Conservation (phyloP, 2,113 vertebrate genomes). For the Neogobius melanostomus region DNA sequence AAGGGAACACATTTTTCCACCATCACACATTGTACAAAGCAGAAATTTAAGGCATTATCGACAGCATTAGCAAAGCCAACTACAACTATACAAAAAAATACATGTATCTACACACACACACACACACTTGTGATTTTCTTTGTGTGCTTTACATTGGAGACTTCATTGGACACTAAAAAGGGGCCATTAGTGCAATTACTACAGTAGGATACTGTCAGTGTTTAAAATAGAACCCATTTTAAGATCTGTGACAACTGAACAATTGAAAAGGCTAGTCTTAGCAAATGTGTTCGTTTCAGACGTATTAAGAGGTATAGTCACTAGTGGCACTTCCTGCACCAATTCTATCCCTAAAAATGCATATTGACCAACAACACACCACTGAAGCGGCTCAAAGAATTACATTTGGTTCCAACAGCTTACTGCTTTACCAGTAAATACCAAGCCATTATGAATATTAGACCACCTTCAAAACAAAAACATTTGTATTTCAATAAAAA, state of each 20-base stretch:
- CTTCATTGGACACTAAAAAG: constrained; percentile 70
- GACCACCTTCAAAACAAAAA: constrained; percentile 16
- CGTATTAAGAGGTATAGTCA: constrained; percentile 43
- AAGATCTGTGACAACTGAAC: constrained; percentile 10
- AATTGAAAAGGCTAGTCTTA: constrained; percentile 14
- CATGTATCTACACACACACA: constrained; percentile 69
- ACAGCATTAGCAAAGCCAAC: constrained; percentile 68
- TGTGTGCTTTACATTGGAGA: constrained; percentile 65
- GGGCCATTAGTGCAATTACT: constrained; percentile 78
- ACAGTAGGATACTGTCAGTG: constrained; percentile 62
- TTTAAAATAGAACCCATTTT: constrained; percentile 34
- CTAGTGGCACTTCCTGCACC: constrained; percentile 43
- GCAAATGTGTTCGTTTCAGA: constrained; percentile 25
- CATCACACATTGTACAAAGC: constrained; percentile 66
- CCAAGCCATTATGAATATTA: not conserved
- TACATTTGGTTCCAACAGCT: constrained; percentile 18
- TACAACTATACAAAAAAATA: constrained; percentile 61
- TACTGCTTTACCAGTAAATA: constrained; percentile 13
- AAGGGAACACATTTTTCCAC: constrained; percentile 31
- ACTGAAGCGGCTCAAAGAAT: constrained; percentile 12
- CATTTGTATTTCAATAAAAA: constrained; percentile 28
- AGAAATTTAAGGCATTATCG: constrained; percentile 78
- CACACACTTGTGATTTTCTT: constrained; percentile 59
- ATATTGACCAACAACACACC: constrained; percentile 32
- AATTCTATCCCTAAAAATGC: constrained; percentile 23